Conservation (phyloP, 2,888 invertebrate genomes). For the Eudemis profundana region DNA sequence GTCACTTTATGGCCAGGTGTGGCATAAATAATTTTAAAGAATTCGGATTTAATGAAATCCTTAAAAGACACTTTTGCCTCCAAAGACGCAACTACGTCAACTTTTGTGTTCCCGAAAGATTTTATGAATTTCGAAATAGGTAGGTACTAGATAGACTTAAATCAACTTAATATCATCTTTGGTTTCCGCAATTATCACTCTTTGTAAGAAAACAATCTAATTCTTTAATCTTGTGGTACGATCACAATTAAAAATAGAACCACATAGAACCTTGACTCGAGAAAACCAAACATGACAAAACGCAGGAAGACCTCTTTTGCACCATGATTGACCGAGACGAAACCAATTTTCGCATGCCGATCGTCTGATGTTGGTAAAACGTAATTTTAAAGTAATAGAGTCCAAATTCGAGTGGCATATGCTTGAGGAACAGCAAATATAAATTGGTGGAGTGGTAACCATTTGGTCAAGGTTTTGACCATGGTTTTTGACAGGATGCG, state of each 20-base stretch:
- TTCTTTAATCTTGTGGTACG: neutral
- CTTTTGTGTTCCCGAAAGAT: too few relatives aligned
- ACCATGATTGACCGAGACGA: slow-evolving; percentile 45
- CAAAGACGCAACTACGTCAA: too few relatives aligned
- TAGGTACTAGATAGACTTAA: too few relatives aligned
- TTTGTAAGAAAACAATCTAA: too few relatives aligned
- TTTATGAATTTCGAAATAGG: too few relatives aligned
- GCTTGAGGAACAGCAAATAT: neutral
- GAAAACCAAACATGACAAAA: too few relatives aligned
- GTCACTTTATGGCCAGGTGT: too few relatives aligned
- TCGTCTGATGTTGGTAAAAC: neutral
- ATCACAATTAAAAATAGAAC: neutral
- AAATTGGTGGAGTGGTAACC: neutral
- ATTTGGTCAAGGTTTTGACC: slow-evolving; percentile 40
- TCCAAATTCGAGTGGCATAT: neutral
- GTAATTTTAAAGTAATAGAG: neutral
- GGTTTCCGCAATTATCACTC: too few relatives aligned
- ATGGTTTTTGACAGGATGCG: slow-evolving; percentile 37
- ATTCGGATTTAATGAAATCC: too few relatives aligned
- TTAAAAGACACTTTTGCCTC: too few relatives aligned
- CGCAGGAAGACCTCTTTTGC: slow-evolving; percentile 45
- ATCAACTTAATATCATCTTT: too few relatives aligned
- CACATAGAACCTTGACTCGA: slow-evolving; percentile 18
- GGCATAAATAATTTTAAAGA: too few relatives aligned
- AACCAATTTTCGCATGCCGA: slow-evolving; percentile 15